A percentile compares a stretch with the other conserved stretches of the same genome.
Conservation (phyloP, 2,888 invertebrate genomes). For the Cantharis rufa region DNA sequence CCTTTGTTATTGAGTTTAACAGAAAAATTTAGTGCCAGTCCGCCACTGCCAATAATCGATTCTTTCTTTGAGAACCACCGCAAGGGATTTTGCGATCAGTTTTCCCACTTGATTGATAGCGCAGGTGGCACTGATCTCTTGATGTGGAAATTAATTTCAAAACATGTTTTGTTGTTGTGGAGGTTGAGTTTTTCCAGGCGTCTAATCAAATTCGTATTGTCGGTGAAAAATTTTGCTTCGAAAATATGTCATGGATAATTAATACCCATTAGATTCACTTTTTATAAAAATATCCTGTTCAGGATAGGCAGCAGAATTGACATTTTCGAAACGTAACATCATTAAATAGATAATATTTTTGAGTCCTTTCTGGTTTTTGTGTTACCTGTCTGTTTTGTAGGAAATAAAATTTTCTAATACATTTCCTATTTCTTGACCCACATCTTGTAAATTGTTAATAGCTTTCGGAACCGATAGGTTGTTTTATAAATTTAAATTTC, state of each 20-base stretch:
- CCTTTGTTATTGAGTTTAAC: too few relatives aligned
- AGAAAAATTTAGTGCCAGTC: background rate
- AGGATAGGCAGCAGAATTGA: background rate
- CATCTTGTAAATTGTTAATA: background rate
- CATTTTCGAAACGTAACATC: background rate
- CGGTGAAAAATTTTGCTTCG: background rate
- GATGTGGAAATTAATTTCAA: background rate
- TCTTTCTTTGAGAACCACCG: background rate
- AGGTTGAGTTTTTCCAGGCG: background rate
- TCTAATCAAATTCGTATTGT: background rate
- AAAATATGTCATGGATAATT: background rate
- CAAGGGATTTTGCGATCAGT: background rate
- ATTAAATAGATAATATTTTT: background rate
- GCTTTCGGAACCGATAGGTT: background rate
- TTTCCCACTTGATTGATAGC: constrained; percentile 1
- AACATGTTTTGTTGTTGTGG: background rate
- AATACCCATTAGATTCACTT: background rate
- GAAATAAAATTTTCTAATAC: background rate
- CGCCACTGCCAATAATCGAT: background rate
- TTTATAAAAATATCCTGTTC: background rate
- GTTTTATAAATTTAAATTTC: background rate
- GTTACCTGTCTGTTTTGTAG: background rate
- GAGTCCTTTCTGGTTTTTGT: background rate
- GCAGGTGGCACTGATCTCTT: background rate
- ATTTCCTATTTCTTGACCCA: background rate